Conservation (phyloP, 2,888 invertebrate genomes). For the Idaea biselata region DNA sequence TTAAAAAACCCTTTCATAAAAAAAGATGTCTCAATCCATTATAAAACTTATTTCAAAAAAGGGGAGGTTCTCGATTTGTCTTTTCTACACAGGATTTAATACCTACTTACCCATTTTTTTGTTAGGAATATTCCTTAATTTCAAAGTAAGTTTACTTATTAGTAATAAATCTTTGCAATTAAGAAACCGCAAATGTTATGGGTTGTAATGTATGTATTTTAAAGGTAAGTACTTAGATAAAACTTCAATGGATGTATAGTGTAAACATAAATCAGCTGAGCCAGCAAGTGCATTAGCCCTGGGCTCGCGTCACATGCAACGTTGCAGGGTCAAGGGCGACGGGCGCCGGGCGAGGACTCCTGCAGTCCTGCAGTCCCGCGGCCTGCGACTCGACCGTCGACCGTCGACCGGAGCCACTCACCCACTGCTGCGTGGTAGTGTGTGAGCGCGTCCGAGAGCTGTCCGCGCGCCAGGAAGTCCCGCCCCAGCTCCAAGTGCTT, state of each 20-base stretch:
- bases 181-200: not conserved
- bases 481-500: conserved; percentile 96
- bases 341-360: not conserved
- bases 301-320: not conserved
- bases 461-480: conserved; percentile 94
- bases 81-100: too few relatives aligned
- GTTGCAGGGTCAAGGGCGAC: conserved; percentile 16
- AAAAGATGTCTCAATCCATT: too few relatives aligned
- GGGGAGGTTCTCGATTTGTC: too few relatives aligned
- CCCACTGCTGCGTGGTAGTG: conserved; percentile 99
- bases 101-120: too few relatives aligned
- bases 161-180: too few relatives aligned
- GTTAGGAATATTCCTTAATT: too few relatives aligned
- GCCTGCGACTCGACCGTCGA: too few relatives aligned
- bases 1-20: too few relatives aligned
- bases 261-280: conserved; percentile 2
- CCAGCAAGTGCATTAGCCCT: not conserved
- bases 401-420: conserved; percentile 64
- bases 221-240: not conserved
- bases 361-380: not conserved
- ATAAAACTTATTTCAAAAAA: too few relatives aligned
- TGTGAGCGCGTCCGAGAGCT: conserved; percentile 96
- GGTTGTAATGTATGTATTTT: not conserved
- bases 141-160: too few relatives aligned
- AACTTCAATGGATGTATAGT: not conserved